Conservation (phyloP, 2,888 invertebrate species). For the Pterobdella sp. region DNA sequence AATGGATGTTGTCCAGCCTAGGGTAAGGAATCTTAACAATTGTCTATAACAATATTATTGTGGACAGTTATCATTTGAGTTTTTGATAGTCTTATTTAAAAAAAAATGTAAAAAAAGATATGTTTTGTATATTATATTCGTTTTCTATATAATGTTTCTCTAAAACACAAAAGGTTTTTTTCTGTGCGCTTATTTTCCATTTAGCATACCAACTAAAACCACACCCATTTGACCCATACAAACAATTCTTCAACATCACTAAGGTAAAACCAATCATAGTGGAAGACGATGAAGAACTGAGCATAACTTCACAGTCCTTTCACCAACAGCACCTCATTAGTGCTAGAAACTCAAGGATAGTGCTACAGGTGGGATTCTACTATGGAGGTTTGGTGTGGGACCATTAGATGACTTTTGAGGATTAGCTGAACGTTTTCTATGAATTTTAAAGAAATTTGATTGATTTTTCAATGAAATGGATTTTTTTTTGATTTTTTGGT, state of each 20-base stretch:
- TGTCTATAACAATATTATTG: no score
- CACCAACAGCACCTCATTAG: constrained; percentile 33
- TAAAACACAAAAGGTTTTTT: no score
- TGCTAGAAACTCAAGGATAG: constrained; percentile 33
- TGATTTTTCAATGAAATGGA: not conserved
- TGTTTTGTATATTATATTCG: no score
- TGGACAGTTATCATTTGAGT: no score
- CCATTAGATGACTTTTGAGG: not conserved
- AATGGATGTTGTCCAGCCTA: constrained; percentile 42
- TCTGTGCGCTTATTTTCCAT: no score
- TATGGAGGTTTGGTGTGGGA: not conserved
- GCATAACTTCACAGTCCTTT: constrained; percentile 35
- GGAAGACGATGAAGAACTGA: constrained; percentile 36
- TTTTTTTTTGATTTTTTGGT: not conserved
- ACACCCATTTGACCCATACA: no score
- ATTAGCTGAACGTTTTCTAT: not conserved
- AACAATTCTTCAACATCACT: no score
- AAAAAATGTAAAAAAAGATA: no score
- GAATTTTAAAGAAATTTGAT: not conserved
- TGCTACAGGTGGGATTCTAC: constrained; percentile 35
- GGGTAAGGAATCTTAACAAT: constrained; percentile 39
- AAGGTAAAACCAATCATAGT: constrained; percentile 37
- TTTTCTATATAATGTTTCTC: no score
- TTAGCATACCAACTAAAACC: no score
- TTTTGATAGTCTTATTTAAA: no score